Percentiles rank a stretch among this genome's conserved stretches.
Evolutionary conservation across 2,797 vertebrate genomes (phyloP).

Genomic region (Tiaroga cobitis): DNA sequence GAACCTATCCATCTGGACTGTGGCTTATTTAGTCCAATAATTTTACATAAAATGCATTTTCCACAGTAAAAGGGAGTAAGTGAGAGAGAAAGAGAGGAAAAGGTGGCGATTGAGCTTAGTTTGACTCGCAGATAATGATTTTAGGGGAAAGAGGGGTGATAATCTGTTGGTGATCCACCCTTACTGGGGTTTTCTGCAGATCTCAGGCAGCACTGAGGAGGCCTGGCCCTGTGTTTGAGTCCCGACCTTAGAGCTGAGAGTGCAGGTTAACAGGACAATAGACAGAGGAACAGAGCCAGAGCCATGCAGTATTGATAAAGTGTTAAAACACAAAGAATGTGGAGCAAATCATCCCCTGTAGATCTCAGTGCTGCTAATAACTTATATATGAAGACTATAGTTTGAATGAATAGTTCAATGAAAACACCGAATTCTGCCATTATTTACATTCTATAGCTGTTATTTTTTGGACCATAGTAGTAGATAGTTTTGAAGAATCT

Average conservation of each 20-base stretch:
- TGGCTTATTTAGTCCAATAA: constrained; percentile 81
- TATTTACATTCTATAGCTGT: neutral
- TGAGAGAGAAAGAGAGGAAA: neutral
- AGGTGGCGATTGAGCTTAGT: constrained; percentile 66
- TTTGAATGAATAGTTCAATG: neutral
- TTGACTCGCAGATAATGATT: constrained; percentile 67
- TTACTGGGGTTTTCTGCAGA: neutral
- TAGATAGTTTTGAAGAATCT: neutral
- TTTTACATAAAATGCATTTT: constrained; percentile 74
- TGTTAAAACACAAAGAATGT: constrained; percentile 67
- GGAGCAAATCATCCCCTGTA: constrained; percentile 66
- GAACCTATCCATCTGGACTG: constrained; percentile 78
- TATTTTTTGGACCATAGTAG: neutral
- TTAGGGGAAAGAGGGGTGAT: constrained; percentile 56
- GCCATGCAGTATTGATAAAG: constrained; percentile 73
- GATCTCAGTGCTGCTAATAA: constrained; percentile 63
- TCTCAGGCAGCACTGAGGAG: constrained; percentile 53
- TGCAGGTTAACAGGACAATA: constrained; percentile 1
- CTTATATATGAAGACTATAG: constrained; percentile 56
- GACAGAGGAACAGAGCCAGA: constrained; percentile 65
- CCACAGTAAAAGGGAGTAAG: constrained; percentile 41
- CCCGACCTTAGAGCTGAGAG: neutral
- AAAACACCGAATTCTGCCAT: neutral
- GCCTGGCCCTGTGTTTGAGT: constrained; percentile 62
- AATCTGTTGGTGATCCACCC: constrained; percentile 65